Percentiles rank a stretch among this genome's conserved stretches.
phyloP scores from a whole-genome alignment of 2,113 vertebrate genomes.

The Crotophaga sulcirostris region DNA sequence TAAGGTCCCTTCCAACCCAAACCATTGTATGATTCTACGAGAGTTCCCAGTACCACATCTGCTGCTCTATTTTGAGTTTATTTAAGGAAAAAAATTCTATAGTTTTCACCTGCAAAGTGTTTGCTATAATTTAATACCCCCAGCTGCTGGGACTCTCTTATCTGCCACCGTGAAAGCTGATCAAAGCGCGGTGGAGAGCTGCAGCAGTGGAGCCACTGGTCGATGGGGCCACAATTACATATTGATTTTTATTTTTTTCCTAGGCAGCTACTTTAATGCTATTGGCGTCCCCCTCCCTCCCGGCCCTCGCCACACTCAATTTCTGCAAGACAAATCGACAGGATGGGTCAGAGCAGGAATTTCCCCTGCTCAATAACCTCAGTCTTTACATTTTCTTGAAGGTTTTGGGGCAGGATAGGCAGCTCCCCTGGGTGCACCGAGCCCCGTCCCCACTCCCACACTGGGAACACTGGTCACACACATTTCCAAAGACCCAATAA shows the following conservation, averaged over 20 bases:
- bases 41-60: rapidly evolving
- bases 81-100: background rate
- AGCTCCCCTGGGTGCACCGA: background rate
- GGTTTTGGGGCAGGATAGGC: background rate
- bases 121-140: background rate
- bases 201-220: constrained; percentile 9
- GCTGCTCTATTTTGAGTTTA: background rate
- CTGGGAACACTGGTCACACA: background rate
- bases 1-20: too few species aligned
- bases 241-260: constrained; percentile 50
- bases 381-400: background rate
- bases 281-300: background rate
- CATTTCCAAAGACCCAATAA: background rate
- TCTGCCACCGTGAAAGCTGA: background rate
- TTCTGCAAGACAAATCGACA: background rate
- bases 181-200: background rate
- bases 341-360: background rate
- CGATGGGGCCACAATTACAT: constrained; percentile 67
- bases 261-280: constrained; percentile 30
- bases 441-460: rapidly evolving
- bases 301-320: background rate
- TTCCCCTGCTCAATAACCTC: background rate
- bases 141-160: background rate
- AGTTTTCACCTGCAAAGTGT: background rate
- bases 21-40: too few species aligned